Percentiles rank a stretch among this genome's conserved stretches.
These are phyloP conservation scores for Clamator glandarius DNA, from an alignment of 2,797 vertebrate genomes.

Conservation along the genomic window DNA sequence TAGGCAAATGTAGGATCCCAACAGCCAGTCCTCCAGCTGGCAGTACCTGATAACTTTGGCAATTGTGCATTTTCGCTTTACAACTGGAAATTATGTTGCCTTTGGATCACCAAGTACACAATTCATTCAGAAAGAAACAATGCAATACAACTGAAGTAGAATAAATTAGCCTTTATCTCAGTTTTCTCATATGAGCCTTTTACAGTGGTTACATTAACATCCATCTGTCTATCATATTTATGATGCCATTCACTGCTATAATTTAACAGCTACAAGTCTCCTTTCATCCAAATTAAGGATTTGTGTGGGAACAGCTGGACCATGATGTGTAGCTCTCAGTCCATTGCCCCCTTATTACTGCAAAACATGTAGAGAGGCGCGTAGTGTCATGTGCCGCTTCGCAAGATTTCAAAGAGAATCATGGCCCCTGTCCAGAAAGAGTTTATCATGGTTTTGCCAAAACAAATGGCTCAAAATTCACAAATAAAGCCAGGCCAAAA, in stretches of 20 bases:
- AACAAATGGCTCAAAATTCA: slow-evolving; percentile 1
- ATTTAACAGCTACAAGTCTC: neutral
- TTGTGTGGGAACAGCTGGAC: slow-evolving; percentile 58
- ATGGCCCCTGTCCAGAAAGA: neutral
- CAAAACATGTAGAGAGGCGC: neutral
- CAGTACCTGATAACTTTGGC: slow-evolving; percentile 6
- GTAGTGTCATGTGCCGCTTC: neutral
- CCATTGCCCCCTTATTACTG: neutral
- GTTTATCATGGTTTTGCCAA: slow-evolving; percentile 4
- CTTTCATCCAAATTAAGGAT: slow-evolving; percentile 44
- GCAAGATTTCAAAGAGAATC: neutral
- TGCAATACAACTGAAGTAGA: slow-evolving; percentile 24
- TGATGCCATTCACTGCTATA: slow-evolving; percentile 30
- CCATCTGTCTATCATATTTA: slow-evolving; percentile 32
- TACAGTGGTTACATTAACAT: slow-evolving; percentile 54
- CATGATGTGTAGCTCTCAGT: neutral
- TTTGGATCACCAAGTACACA: neutral
- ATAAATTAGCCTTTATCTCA: slow-evolving; percentile 49
- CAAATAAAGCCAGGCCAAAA: slow-evolving; percentile 3
- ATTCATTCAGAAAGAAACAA: slow-evolving; percentile 19
- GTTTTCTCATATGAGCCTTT: slow-evolving; percentile 15
- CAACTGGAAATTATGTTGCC: slow-evolving; percentile 20
- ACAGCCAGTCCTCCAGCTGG: slow-evolving; percentile 34
- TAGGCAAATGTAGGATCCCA: neutral
- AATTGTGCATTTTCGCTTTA: slow-evolving; percentile 31